Percentiles rank a stretch among this genome's conserved stretches.
phyloP scores from a whole-genome alignment of 2,797 vertebrate genomes.

The Lacerta viridis region DNA sequence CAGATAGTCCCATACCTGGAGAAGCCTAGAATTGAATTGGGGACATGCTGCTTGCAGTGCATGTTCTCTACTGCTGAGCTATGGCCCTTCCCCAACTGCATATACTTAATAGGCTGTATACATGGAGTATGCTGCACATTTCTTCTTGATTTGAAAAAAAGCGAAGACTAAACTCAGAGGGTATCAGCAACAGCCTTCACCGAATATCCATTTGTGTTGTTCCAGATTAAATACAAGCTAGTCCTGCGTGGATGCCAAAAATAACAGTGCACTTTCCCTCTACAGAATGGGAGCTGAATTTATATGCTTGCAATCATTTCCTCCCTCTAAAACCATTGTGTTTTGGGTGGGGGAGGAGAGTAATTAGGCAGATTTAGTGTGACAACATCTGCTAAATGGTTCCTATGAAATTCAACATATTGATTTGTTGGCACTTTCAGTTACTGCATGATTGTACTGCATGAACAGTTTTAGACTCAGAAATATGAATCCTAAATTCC shows the following conservation, averaged over 20 bases:
- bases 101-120: not conserved
- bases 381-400: not conserved
- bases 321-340: constrained; percentile 4
- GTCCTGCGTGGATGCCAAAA: not conserved
- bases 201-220: not conserved
- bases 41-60: not conserved
- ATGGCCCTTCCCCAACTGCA: not conserved
- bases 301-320: not conserved
- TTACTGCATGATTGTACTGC: not conserved
- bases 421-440: constrained; percentile 1
- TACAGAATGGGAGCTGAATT: not conserved
- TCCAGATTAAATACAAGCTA: not conserved
- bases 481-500: not conserved
- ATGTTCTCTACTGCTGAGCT: not conserved
- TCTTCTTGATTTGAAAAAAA: not conserved
- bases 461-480: not conserved
- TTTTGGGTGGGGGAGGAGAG: not conserved
- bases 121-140: not conserved
- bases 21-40: not conserved
- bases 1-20: not conserved
- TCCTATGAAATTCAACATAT: constrained; percentile 4
- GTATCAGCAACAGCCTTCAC: not conserved
- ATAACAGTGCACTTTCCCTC: not conserved
- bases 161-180: not conserved
- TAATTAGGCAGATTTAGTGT: not conserved